phyloP scores from a whole-genome alignment of 2,888 invertebrate genomes.

The Epinotia ramella region DNA sequence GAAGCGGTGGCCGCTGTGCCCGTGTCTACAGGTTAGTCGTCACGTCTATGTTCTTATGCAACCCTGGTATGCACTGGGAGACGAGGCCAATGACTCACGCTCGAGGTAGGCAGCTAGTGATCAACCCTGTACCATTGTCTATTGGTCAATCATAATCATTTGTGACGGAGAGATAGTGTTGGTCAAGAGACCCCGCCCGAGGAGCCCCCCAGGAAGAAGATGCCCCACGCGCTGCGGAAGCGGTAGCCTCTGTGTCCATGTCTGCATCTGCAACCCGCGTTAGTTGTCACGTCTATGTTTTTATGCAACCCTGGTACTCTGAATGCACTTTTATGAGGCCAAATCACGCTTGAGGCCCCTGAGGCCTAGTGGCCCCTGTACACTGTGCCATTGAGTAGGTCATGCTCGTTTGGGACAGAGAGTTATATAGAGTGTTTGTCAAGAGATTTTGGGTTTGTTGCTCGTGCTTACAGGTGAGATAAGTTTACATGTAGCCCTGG shows the following conservation, averaged over 20 bases:
- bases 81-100: too few species aligned
- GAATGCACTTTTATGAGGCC: too few species aligned
- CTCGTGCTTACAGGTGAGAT: conserved; percentile 89
- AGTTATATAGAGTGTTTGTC: background rate
- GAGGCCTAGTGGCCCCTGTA: background rate
- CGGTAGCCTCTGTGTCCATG: conserved; percentile 88
- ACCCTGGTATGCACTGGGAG: background rate
- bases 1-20: conserved; percentile 90
- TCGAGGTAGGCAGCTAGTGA: too few species aligned
- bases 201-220: conserved; percentile 87
- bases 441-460: conserved; percentile 85
- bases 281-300: conserved; percentile 54
- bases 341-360: too few species aligned
- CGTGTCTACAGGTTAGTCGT: conserved; percentile 93
- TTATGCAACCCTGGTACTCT: background rate
- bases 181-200: conserved; percentile 73
- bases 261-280: too few species aligned
- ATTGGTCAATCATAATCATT: too few species aligned
- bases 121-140: too few species aligned
- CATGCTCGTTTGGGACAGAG: background rate
- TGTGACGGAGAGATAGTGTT: too few species aligned
- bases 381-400: background rate
- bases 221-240: conserved; percentile 89
- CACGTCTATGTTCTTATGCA: background rate
- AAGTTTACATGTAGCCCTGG: too few species aligned